These are phyloP conservation scores for Mormyrops boulengeri DNA, from an alignment of 2,797 vertebrate genomes.

Conservation along the genomic window DNA sequence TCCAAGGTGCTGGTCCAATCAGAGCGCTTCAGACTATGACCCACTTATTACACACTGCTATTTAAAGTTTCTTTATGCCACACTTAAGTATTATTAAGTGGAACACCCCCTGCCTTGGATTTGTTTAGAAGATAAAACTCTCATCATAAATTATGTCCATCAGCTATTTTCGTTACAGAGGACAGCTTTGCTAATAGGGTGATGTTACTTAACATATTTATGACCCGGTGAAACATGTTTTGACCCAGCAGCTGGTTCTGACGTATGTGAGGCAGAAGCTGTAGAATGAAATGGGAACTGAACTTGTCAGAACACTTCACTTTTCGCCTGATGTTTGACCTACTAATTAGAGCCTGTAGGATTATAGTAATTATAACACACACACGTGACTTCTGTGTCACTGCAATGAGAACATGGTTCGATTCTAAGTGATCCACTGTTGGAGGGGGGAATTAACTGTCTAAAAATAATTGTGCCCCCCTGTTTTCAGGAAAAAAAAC, in stretches of 20 bases:
- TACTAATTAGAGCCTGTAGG: neutral
- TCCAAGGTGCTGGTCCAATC: neutral
- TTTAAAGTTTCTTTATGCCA: neutral
- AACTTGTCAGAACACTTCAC: neutral
- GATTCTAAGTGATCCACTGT: neutral
- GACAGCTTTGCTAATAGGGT: neutral
- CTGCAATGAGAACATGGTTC: neutral
- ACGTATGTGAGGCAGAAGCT: neutral
- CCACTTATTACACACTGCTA: neutral
- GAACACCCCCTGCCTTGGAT: neutral
- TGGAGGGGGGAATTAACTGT: neutral
- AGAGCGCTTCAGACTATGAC: neutral
- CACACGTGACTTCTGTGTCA: conserved; percentile 1
- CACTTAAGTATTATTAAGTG: conserved; percentile 1
- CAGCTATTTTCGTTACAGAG: neutral
- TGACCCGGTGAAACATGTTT: neutral
- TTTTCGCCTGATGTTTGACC: conserved; percentile 8
- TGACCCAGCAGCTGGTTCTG: neutral
- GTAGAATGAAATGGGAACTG: neutral
- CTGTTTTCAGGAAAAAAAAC: neutral
- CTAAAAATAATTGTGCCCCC: neutral
- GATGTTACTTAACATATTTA: neutral
- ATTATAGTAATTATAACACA: conserved; percentile 28
- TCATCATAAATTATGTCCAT: neutral
- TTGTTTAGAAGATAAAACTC: neutral